phyloP scores from a whole-genome alignment of 30 jellyfish, hydroid and myxozoan species.

The Hydractinia echinata region DNA sequence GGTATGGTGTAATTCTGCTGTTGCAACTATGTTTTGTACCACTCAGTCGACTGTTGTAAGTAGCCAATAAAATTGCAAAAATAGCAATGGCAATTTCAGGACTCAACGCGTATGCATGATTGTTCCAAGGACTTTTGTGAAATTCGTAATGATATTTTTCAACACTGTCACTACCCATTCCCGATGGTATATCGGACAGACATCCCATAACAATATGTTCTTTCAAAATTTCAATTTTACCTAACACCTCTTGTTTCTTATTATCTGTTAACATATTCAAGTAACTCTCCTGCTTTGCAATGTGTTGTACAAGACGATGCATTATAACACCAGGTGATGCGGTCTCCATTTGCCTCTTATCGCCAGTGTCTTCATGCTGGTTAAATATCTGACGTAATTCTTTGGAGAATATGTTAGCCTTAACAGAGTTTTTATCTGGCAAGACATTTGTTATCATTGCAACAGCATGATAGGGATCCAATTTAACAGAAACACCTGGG shows the following conservation, averaged over 20 bases:
- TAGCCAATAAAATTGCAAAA: not conserved
- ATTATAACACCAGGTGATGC: not conserved
- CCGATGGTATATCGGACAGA: constrained; percentile 4
- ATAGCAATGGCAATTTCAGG: constrained; percentile 17
- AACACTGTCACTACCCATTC: constrained; percentile 7
- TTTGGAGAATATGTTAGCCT: not conserved
- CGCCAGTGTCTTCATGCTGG: not conserved
- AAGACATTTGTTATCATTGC: not conserved
- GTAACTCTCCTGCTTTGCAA: not conserved
- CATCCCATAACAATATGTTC: constrained; percentile 12
- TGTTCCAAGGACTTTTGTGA: not conserved
- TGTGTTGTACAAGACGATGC: not conserved
- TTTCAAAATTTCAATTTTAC: not conserved
- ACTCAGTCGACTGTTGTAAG: not conserved
- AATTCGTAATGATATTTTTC: constrained; percentile 9
- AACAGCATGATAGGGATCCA: constrained; percentile 7
- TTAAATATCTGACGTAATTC: not conserved
- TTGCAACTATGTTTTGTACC: not conserved
- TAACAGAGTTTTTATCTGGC: constrained; percentile 2
- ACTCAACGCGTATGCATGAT: not conserved
- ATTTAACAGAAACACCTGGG: constrained; percentile 10
- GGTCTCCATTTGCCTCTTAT: not conserved
- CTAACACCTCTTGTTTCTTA: not conserved
- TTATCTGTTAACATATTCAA: constrained; percentile 4
- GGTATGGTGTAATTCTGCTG: not conserved